Percentiles rank a stretch among this genome's conserved stretches.
These are phyloP conservation scores for Drosophila miranda DNA, from an alignment of 1,140 invertebrate genomes.

Conservation along the genomic window DNA sequence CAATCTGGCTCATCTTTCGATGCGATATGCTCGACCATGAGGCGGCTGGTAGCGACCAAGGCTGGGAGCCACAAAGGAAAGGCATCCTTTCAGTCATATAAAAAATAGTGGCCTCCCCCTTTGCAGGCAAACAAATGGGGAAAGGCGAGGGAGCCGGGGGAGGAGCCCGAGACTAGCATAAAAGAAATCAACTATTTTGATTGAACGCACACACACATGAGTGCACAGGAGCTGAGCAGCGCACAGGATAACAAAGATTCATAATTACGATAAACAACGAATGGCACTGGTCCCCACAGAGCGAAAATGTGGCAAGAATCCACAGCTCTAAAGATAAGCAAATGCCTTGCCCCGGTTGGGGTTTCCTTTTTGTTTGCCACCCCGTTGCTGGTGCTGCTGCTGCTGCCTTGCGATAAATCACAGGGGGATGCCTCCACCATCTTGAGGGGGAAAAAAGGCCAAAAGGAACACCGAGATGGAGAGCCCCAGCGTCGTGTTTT, in stretches of 20 bases:
- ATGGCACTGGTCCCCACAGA: background rate
- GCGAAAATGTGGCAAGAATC: slow-evolving; percentile 19
- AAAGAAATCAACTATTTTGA: slow-evolving; percentile 63
- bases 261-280: slow-evolving; percentile 67
- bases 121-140: slow-evolving; percentile 1
- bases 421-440: slow-evolving; percentile 35
- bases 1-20: background rate
- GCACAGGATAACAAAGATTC: slow-evolving; percentile 57
- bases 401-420: slow-evolving; percentile 50
- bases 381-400: no score
- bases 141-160: background rate
- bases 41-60: slow-evolving; percentile 1
- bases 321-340: slow-evolving; percentile 55
- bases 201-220: slow-evolving; percentile 56
- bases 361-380: slow-evolving; percentile 40
- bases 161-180: slow-evolving; percentile 32
- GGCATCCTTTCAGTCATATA: slow-evolving; percentile 43
- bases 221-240: slow-evolving; percentile 38
- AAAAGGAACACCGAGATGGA: no score
- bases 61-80: slow-evolving; percentile 18
- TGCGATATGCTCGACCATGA: slow-evolving; percentile 17
- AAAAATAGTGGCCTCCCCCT: slow-evolving; percentile 38
- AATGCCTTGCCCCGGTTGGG: slow-evolving; percentile 40
- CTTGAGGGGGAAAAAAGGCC: slow-evolving; percentile 22
- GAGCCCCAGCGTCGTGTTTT: slow-evolving; percentile 23